Base-by-base conservation (phyloP, 2,113 vertebrate species). In the Pyrgilauda ruficollis region DNA sequence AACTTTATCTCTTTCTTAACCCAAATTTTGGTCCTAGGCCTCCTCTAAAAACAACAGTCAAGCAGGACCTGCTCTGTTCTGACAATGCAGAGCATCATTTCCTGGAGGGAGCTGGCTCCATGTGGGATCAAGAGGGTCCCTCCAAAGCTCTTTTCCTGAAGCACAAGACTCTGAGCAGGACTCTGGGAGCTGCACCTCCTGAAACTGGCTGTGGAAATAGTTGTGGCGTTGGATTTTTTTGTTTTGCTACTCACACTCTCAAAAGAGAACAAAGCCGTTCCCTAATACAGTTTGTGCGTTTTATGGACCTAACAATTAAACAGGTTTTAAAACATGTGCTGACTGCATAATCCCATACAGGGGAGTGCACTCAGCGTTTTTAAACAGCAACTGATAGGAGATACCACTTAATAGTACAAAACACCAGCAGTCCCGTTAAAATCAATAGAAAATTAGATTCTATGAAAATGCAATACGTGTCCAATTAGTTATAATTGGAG, bases 391-490 rank as follows among this genome's bases (percentile, higher is more conserved):
- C 84, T 7, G 94, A 95, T 80, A 94, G 44, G 1, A 95, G 97
- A 96, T 68, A 89, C 58, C 77, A 89, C 95, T 97, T 93, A 92
- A 82, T 70, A 19, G 91, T 81, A 94, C 93, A 96, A 96, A 97
- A 95, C 95, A 95, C 94, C 91, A 94, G 90, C 95, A 74, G 94
- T 30, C 94, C 96, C 5, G 81, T 89, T 96, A 87, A 96, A 98
- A 98, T 98, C 97, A 74, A 97, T 97, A 96, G 97, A 92, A 97
- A 98, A 98, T 97, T 95, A 98, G 97, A 94, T 33, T 95, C 96
- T 92, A 84, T 94, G 97, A 97, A 97, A 97, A 96, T 70, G 96
- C 96, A 82, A 81, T 96, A 87, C 94, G 94, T 91, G 97, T 89
- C 97, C 97, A 97, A 97, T 98, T 97, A 98, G 97, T 97, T 96